Percentiles rank a stretch among this genome's conserved stretches.
phyloP scores from a whole-genome alignment of 2,888 invertebrate genomes.

The Spialia ferax region DNA sequence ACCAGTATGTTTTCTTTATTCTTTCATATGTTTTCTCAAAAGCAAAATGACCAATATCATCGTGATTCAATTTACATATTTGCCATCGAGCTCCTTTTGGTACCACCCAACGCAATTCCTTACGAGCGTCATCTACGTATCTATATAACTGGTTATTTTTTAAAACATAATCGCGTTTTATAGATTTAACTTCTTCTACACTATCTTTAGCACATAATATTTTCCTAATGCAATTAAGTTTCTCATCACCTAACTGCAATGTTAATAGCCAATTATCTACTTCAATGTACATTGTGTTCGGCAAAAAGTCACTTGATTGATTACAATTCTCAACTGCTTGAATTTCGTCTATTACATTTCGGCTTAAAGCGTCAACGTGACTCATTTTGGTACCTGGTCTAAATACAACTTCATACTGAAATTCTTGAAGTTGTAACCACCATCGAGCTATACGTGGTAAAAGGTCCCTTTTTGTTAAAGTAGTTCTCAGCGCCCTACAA shows the following conservation, averaged over 20 bases:
- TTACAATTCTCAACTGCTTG: no score
- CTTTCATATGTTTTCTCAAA: not conserved
- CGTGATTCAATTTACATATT: not conserved
- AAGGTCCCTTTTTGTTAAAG: not conserved
- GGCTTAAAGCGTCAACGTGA: not conserved
- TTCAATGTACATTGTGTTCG: no score
- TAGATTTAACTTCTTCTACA: no score
- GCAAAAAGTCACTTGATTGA: no score
- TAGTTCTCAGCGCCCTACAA: not conserved
- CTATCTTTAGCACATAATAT: no score
- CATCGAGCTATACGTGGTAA: slow-evolving; percentile 2
- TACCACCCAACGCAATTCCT: not conserved
- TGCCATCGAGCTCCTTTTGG: not conserved
- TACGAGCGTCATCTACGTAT: no score
- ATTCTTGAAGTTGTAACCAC: slow-evolving; percentile 7
- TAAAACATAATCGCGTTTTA: no score
- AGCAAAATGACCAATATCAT: not conserved
- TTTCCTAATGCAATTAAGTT: no score
- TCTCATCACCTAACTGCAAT: no score
- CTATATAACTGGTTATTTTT: no score
- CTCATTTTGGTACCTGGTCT: not conserved
- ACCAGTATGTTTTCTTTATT: not conserved
- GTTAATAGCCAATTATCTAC: no score
- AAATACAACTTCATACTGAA: not conserved
- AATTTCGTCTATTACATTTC: not conserved